Conservation (phyloP, 2,888 invertebrate species). For the Dorcus parallelipipedus region DNA sequence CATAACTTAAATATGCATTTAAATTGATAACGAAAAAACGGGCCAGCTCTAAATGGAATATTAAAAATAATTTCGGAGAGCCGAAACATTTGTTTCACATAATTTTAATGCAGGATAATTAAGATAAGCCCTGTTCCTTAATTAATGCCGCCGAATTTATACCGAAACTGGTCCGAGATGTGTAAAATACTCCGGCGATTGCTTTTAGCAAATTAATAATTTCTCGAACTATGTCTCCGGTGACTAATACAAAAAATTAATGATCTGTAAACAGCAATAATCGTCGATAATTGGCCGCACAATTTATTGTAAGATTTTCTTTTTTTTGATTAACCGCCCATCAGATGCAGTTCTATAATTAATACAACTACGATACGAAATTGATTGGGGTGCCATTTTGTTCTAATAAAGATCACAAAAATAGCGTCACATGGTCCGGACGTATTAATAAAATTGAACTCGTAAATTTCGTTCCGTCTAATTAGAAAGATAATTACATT, state of each 20-base stretch:
- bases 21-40: not conserved
- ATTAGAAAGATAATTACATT: not conserved
- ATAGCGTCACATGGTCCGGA: slow-evolving; percentile 25
- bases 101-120: not conserved
- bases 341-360: slow-evolving; percentile 27
- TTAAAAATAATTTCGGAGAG: not conserved
- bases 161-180: not conserved
- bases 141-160: not conserved
- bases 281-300: slow-evolving; percentile 26
- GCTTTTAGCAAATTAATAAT: slow-evolving; percentile 2
- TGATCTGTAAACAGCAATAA: slow-evolving; percentile 29
- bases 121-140: not conserved
- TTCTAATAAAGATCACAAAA: slow-evolving; percentile 26
- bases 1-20: not conserved
- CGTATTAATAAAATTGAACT: slow-evolving; percentile 3
- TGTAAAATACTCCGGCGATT: not conserved
- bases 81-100: not conserved
- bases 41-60: not conserved
- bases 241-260: slow-evolving; percentile 23
- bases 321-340: slow-evolving; percentile 28
- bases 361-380: slow-evolving; percentile 22
- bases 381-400: slow-evolving; percentile 24
- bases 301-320: slow-evolving; percentile 30
- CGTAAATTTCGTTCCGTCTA: not conserved
- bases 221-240: not conserved